phyloP scores from a whole-genome alignment of 2,113 vertebrate genomes.

The Amblyopsis rosae region DNA sequence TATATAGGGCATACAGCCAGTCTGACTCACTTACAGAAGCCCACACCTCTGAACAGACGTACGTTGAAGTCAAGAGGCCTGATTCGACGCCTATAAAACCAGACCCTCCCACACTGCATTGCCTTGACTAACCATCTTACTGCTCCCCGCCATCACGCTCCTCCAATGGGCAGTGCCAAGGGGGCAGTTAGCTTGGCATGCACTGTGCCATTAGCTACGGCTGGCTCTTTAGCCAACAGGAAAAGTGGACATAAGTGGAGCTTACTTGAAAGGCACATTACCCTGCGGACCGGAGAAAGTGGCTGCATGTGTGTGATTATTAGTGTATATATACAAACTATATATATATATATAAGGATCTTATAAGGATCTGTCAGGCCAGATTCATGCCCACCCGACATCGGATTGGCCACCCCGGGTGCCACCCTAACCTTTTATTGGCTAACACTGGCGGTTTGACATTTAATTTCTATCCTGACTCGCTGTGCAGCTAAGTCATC shows the following conservation, averaged over 20 bases:
- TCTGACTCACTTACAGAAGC: slow-evolving; percentile 27
- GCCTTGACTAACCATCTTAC: slow-evolving; percentile 65
- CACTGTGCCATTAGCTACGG: slow-evolving; percentile 64
- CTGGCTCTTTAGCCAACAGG: slow-evolving; percentile 67
- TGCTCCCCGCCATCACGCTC: slow-evolving; percentile 62
- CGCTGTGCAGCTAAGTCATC: too few species aligned
- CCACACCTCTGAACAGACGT: slow-evolving; percentile 30
- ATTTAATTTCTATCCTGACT: too few species aligned
- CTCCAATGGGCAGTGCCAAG: slow-evolving; percentile 63
- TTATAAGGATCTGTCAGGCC: too few species aligned
- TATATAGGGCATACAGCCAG: slow-evolving; percentile 32
- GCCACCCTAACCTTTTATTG: too few species aligned
- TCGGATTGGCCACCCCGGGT: too few species aligned
- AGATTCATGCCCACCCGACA: too few species aligned
- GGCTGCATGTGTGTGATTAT: background rate
- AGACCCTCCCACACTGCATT: slow-evolving; percentile 57
- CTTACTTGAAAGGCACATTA: slow-evolving; percentile 63
- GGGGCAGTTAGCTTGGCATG: slow-evolving; percentile 63
- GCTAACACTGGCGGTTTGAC: too few species aligned
- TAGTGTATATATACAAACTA: too few species aligned
- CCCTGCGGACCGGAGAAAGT: slow-evolving; percentile 34
- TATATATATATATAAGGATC: too few species aligned
- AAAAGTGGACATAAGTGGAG: slow-evolving; percentile 52
- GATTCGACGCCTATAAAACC: slow-evolving; percentile 54
- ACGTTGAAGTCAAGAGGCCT: slow-evolving; percentile 42